phyloP scores from a whole-genome alignment of 2,113 vertebrate species.

The Corydoras maculifer region DNA sequence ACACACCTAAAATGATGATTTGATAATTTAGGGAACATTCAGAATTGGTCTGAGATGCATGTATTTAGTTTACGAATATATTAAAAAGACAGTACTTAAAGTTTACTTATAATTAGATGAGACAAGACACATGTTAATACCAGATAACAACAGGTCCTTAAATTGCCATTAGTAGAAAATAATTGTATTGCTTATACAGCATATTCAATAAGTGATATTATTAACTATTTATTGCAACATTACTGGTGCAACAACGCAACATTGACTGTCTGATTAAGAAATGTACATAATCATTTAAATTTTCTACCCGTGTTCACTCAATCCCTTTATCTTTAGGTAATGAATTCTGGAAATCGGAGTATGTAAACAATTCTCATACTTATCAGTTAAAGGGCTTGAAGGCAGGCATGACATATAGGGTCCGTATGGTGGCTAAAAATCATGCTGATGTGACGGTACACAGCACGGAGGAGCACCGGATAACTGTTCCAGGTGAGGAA shows the following conservation, averaged over 20 bases:
- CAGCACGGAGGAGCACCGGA: conserved; percentile 80
- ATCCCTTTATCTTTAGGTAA: conserved; percentile 74
- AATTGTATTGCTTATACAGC: too few species aligned
- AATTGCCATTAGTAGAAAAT: too few species aligned
- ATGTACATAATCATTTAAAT: not conserved
- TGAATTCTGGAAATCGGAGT: conserved; percentile 89
- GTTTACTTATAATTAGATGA: too few species aligned
- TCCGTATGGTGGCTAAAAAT: conserved; percentile 84
- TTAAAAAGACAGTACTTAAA: too few species aligned
- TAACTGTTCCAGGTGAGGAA: conserved; percentile 87
- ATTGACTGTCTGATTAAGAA: not conserved
- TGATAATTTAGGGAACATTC: too few species aligned
- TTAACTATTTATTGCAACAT: too few species aligned
- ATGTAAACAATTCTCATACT: conserved; percentile 83
- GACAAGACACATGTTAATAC: too few species aligned
- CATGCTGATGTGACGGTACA: conserved; percentile 67
- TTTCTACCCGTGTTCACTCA: conserved; percentile 1
- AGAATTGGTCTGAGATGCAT: too few species aligned
- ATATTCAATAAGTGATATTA: too few species aligned
- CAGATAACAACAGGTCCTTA: too few species aligned
- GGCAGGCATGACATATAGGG: conserved; percentile 86
- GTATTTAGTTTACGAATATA: too few species aligned
- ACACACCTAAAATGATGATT: too few species aligned
- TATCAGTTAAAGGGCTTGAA: conserved; percentile 87
- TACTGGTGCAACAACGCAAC: not conserved